These are phyloP conservation scores for Dasyurus viverrinus DNA, from an alignment of 2,113 vertebrate genomes.

Conservation along the genomic window DNA sequence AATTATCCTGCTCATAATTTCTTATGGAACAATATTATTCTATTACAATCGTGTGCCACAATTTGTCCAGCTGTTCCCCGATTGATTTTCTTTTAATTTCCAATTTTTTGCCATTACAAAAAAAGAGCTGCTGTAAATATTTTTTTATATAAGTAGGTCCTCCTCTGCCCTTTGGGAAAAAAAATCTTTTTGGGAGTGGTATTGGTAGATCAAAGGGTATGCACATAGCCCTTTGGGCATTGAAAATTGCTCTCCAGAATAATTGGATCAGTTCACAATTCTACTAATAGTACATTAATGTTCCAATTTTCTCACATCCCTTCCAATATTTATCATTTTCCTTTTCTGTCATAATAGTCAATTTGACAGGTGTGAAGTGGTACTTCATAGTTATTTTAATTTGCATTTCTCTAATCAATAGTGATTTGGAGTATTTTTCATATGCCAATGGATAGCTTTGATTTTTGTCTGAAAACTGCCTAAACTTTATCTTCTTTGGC, in stretches of 20 bases:
- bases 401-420: too few relatives aligned
- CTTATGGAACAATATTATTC: neutral
- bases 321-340: neutral
- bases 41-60: neutral
- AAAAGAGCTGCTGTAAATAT: neutral
- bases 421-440: too few relatives aligned
- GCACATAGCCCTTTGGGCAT: neutral
- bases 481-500: too few relatives aligned
- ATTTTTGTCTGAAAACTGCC: too few relatives aligned
- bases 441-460: too few relatives aligned
- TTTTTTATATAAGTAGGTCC: neutral
- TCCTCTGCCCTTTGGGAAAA: neutral
- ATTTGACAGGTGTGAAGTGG: neutral
- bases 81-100: neutral
- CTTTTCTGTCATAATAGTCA: neutral
- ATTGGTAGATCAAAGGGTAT: neutral
- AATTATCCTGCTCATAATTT: neutral
- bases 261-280: neutral
- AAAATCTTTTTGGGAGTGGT: neutral
- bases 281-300: neutral
- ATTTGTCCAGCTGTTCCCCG: neutral
- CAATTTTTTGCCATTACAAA: neutral
- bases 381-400: too few relatives aligned
- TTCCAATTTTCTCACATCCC: neutral
- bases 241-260: neutral